Evolutionary conservation across 2,797 vertebrate species (phyloP).

Genomic region (Euthynnus affinis): DNA sequence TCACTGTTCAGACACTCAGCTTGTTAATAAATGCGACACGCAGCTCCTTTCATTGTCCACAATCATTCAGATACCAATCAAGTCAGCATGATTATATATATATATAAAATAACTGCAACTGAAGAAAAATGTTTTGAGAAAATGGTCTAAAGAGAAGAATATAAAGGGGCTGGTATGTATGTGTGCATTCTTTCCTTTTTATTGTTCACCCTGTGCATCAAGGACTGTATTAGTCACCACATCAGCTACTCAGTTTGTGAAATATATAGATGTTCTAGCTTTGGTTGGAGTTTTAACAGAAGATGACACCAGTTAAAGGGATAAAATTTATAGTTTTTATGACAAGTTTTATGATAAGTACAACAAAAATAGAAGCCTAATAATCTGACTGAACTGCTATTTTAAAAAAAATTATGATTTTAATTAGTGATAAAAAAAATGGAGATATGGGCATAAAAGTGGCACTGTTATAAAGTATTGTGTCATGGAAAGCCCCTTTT

Average conservation of each 20-base stretch:
- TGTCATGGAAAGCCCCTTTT: not conserved
- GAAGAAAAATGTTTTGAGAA: not conserved
- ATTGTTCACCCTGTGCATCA: conserved; percentile 17
- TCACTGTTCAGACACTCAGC: conserved; percentile 27
- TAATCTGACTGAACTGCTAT: not conserved
- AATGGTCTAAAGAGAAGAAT: not conserved
- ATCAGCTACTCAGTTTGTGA: conserved; percentile 2
- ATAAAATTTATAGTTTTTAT: not conserved
- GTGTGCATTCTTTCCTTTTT: not conserved
- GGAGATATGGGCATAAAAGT: not conserved
- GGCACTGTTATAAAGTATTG: not conserved
- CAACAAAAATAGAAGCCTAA: too few relatives aligned
- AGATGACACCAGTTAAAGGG: not conserved
- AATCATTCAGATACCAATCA: conserved; percentile 6
- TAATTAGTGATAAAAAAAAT: not conserved
- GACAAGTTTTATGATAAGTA: too few relatives aligned
- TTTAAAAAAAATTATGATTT: not conserved
- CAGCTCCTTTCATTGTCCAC: conserved; percentile 17
- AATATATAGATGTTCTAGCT: conserved; percentile 13
- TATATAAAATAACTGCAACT: not conserved
- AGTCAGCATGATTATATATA: not conserved
- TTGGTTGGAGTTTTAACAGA: not conserved
- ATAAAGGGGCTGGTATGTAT: not conserved
- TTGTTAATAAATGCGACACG: conserved; percentile 28
- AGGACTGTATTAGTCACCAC: conserved; percentile 46